Conservation (phyloP, 2,888 invertebrate genomes). For the Nephrocerus scutellatus region DNA sequence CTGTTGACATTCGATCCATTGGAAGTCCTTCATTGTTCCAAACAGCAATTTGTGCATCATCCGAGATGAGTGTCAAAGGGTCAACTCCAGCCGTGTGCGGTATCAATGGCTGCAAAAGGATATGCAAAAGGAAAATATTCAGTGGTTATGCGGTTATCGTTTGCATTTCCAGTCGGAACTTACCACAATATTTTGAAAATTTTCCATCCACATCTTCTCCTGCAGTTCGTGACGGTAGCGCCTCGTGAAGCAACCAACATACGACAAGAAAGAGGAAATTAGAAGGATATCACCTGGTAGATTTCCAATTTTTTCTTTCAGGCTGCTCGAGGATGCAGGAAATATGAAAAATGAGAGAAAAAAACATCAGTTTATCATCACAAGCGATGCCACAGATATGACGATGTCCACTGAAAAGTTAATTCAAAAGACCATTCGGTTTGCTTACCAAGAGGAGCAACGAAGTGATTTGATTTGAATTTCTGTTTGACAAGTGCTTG, state of each 20-base stretch:
- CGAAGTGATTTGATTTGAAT: no score
- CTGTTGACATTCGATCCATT: slow-evolving; percentile 88
- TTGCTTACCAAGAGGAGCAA: no score
- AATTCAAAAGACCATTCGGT: no score
- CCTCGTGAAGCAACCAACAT: slow-evolving; percentile 90
- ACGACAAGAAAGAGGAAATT: slow-evolving; percentile 89
- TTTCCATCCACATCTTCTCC: slow-evolving; percentile 75
- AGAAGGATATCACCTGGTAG: slow-evolving; percentile 89
- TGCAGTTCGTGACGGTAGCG: slow-evolving; percentile 74
- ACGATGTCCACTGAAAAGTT: no score
- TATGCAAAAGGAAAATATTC: slow-evolving; percentile 2
- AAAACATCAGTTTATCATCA: no score
- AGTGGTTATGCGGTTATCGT: not conserved
- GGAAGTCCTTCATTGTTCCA: slow-evolving; percentile 96
- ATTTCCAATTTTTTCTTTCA: slow-evolving; percentile 67
- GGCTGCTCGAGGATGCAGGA: slow-evolving; percentile 43
- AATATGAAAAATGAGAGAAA: not conserved
- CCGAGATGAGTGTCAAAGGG: slow-evolving; percentile 74
- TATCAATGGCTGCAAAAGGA: slow-evolving; percentile 56
- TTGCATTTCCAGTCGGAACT: slow-evolving; percentile 21
- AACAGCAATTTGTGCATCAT: slow-evolving; percentile 83
- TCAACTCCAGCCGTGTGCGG: slow-evolving; percentile 75
- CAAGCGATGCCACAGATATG: no score
- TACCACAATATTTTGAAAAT: slow-evolving; percentile 60
- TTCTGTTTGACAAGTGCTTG: no score